Evolutionary conservation across 2,888 invertebrate species (phyloP), one percentile per base, ranked within the genome.

Genomic region (Chorisops tibialis): DNA sequence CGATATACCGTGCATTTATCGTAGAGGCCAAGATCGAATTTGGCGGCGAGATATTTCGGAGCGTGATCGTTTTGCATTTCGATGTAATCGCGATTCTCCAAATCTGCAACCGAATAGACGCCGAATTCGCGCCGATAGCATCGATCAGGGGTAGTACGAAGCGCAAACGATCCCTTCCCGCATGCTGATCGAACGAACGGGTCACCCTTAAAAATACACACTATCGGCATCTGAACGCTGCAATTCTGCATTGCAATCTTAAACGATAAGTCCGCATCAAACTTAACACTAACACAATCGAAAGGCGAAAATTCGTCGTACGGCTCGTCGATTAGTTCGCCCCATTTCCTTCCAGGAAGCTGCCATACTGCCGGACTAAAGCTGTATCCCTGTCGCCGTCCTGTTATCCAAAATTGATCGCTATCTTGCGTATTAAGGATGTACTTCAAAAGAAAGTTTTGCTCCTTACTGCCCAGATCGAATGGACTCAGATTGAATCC

Each of bases 381-480:
- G 37, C 72, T 65, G n/a, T n/a, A n/a, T n/a, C n/a, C n/a, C 51
- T 76, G 76, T n/a, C 70, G 68, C 39, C 82, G 75, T 3, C 79
- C 78, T 14, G 83, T 83, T 59, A 84, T 67, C 83, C 84, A 84
- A 61, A 82, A 75, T 22, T 68, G 62, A 1, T 21, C 62, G 6
- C 64, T 59, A 35, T 72, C 69, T 2, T 64, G 64, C 47, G 56
- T 60, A 11, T 68, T 54, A 21, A 19, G 39, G 4, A 66, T 69
- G 62, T 68, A 66, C 75, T 78, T 67, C 70, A 79, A 1, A 70
- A 81, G 50, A 4, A 63, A 48, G 61, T 59, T 59, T 12, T 63
- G 47, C 62, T 70, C 65, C 49, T 59, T 24, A 19, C 24, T 35
- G 35, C 66, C 51, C 59, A 71, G 62, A 68, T 70, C 65, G 45